Evolutionary conservation across 2,888 invertebrate species (phyloP), one percentile per base, ranked within the genome.

Genomic region (Hydroisotoma schaefferi): DNA sequence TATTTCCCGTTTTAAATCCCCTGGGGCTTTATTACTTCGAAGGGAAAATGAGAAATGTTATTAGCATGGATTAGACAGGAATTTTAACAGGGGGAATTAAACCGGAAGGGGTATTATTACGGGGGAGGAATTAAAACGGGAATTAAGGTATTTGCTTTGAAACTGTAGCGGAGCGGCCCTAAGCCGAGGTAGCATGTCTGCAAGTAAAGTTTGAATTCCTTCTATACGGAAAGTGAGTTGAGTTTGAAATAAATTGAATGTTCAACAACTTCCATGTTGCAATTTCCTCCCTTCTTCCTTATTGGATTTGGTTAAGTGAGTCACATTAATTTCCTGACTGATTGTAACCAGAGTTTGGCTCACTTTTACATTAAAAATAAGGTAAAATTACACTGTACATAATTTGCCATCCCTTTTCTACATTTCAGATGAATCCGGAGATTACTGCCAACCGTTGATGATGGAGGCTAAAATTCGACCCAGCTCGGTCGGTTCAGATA

Each of bases 351-450:
- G n/a, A n/a, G n/a, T n/a, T n/a, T n/a, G n/a, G n/a, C n/a, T n/a
- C n/a, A n/a, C n/a, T n/a, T n/a, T n/a, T n/a, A n/a, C n/a, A n/a
- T n/a, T n/a, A n/a, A n/a, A n/a, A n/a, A n/a, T n/a, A n/a, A n/a
- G n/a, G n/a, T n/a, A n/a, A n/a, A n/a, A n/a, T n/a, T n/a, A n/a
- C n/a, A n/a, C n/a, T n/a, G n/a, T n/a, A n/a, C n/a, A n/a, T n/a
- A n/a, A n/a, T n/a, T n/a, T n/a, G n/a, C 62, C n/a, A n/a, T 18
- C n/a, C n/a, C n/a, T n/a, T n/a, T n/a, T n/a, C n/a, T n/a, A n/a
- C n/a, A n/a, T n/a, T n/a, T 65, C 61, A 37, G 71, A 71, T 57
- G 71, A 71, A 61, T 66, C 66, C 6, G 70, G 69, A 29, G 71
- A 69, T 49, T 71, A 62, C 55, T 48, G n/a, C n/a, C n/a, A n/a